These are phyloP conservation scores for Sipha maydis DNA, from an alignment of 2,888 invertebrate species.

Conservation along the genomic window DNA sequence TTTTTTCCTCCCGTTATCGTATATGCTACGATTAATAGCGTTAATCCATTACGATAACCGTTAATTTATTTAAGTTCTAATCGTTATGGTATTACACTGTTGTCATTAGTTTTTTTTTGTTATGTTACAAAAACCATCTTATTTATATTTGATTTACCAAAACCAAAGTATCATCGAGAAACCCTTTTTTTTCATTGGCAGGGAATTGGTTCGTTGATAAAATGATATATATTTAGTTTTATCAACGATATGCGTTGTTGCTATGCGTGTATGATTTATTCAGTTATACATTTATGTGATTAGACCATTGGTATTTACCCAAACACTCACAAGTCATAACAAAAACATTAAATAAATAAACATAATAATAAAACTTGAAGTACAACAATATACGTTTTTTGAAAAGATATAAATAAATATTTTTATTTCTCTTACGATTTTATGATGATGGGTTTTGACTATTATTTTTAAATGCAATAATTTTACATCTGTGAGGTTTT, in stretches of 20 bases:
- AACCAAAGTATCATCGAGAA: too few species aligned
- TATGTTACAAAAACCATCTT: too few species aligned
- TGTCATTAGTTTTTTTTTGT: neutral
- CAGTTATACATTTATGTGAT: neutral
- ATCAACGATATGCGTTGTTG: neutral
- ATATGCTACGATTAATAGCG: neutral
- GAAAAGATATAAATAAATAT: conserved; percentile 36
- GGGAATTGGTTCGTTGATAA: neutral
- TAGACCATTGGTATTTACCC: neutral
- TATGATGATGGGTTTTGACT: conserved; percentile 37
- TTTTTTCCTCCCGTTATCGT: neutral
- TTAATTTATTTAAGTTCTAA: neutral
- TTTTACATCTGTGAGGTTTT: neutral
- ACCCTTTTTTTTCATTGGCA: too few species aligned
- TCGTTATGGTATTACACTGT: neutral
- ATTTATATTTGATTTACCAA: too few species aligned
- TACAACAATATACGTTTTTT: neutral
- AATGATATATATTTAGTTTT: neutral
- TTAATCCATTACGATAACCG: neutral
- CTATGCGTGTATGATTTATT: neutral
- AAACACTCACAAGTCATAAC: neutral
- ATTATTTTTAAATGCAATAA: conserved; percentile 37
- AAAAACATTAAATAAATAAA: conserved; percentile 32
- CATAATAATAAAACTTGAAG: conserved; percentile 32
- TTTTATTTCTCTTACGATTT: conserved; percentile 41